Base-by-base conservation (phyloP, 64 coral and sea anemone genomes). In the Pocillopora verrucosa region DNA sequence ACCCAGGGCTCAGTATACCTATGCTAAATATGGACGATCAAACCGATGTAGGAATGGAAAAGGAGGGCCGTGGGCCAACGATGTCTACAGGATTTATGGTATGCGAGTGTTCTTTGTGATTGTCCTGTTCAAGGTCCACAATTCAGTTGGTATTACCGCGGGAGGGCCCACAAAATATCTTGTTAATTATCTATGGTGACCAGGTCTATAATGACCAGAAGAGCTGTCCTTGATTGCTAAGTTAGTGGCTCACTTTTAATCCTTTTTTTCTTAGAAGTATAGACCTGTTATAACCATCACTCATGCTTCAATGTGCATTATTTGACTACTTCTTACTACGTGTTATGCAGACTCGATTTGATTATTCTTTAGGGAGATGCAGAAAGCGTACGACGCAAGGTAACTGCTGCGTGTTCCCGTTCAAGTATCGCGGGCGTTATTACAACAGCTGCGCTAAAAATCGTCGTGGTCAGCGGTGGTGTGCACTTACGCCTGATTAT, bases 11-110 rank as follows among this genome's bases (percentile, higher is more conserved):
- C 36, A n/a, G 0, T 16, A 41, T 38, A 87, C 81, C 3, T 92
- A 78, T 62, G 76, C 61, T 4, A 86, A 78, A 63, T 92, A 92
- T 80, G 90, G 90, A 59, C 83, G 60, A n/a, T 78, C 58, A 24
- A 78, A 77, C 22, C 68, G 34, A 65, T 92, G 90, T 60, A 65
- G 62, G 19, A 76, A 87, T 37, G 72, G 82, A 20, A 86, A 87
- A 56, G 90, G 90, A 86, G 82, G 90, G 68, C 16, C 82, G 11
- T 92, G 90, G 90, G 90, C 81, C 14, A 92, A 92, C 58, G 90
- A 92, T 57, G 90, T 92, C n/a, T 92, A 92, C 61, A 56, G 64
- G 17, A 68, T 85, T 25, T 85, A 63, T 26, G 82, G 82, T 85
- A 25, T 30, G 67, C 19, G 25, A 26, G 67, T 10, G n/a, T n/a